phyloP scores from a whole-genome alignment of 2,888 invertebrate species.

The Cephus sareptanus region DNA sequence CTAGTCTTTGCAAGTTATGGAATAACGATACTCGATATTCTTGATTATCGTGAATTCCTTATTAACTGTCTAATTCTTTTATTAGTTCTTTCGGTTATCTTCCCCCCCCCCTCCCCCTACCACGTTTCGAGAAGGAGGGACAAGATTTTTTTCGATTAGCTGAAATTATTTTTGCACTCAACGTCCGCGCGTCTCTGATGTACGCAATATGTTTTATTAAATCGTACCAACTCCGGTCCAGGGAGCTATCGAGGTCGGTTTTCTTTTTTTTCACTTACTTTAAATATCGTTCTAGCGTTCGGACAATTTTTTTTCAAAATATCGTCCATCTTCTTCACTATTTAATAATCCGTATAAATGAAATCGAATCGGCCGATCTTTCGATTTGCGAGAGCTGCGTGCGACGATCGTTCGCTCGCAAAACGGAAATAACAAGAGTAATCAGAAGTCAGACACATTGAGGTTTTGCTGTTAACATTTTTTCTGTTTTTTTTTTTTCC shows the following conservation, averaged over 20 bases:
- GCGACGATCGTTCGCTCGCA: background rate
- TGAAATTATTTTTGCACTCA: background rate
- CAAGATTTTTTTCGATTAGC: background rate
- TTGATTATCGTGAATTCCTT: background rate
- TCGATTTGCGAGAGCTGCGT: background rate
- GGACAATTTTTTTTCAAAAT: no score
- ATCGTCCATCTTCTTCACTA: background rate
- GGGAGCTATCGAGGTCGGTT: background rate
- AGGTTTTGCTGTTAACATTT: slow-evolving; percentile 9
- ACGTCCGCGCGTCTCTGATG: background rate
- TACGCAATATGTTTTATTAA: background rate
- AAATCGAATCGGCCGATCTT: background rate
- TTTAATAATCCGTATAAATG: background rate
- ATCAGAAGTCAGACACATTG: background rate
- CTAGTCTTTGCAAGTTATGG: background rate
- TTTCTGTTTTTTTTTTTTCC: slow-evolving; percentile 20
- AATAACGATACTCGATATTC: background rate
- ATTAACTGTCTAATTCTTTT: background rate
- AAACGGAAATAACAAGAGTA: background rate
- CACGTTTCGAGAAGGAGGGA: no score
- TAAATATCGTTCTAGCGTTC: background rate
- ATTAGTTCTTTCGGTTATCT: background rate
- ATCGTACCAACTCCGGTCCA: background rate
- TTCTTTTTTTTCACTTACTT: background rate
- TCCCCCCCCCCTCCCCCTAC: accelerated